Conservation (phyloP, 2,888 invertebrate species). For the Cecidostiba fungosa region DNA sequence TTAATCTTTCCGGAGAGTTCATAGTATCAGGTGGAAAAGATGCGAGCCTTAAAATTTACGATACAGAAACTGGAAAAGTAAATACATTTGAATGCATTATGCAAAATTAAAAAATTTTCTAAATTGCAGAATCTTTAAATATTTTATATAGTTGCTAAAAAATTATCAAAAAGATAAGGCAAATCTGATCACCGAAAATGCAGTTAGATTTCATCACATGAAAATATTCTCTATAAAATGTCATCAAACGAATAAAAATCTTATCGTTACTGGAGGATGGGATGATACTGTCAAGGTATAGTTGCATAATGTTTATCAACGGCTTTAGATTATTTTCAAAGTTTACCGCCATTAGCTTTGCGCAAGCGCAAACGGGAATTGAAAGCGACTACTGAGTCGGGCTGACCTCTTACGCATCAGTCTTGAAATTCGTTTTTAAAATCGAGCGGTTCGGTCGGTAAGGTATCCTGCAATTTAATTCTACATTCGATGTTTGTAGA, state of each 20-base stretch:
- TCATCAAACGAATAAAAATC: slow-evolving; percentile 79
- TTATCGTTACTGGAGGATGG: slow-evolving; percentile 83
- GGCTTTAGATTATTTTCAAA: neutral
- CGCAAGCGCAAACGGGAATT: neutral
- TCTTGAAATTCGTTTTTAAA: neutral
- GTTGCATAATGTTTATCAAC: neutral
- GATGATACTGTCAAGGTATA: slow-evolving; percentile 82
- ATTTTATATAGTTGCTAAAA: slow-evolving; percentile 68
- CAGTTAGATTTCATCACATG: slow-evolving; percentile 73
- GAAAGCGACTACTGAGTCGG: neutral
- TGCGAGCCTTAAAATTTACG: slow-evolving; percentile 76
- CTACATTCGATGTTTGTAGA: slow-evolving; percentile 74
- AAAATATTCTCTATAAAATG: slow-evolving; percentile 80
- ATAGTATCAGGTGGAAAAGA: slow-evolving; percentile 78
- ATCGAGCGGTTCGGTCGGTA: slow-evolving; percentile 10
- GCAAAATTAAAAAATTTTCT: neutral
- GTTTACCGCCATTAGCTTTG: neutral
- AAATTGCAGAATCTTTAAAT: neutral
- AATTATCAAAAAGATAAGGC: slow-evolving; percentile 67
- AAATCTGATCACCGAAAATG: slow-evolving; percentile 67
- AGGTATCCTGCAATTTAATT: neutral
- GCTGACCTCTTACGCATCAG: slow-evolving; percentile 32
- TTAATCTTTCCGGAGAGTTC: slow-evolving; percentile 70
- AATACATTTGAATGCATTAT: neutral
- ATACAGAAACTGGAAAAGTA: slow-evolving; percentile 75